These are phyloP conservation scores for Acholoe squamosa DNA, from an alignment of 2,888 invertebrate genomes.

Conservation along the genomic window DNA sequence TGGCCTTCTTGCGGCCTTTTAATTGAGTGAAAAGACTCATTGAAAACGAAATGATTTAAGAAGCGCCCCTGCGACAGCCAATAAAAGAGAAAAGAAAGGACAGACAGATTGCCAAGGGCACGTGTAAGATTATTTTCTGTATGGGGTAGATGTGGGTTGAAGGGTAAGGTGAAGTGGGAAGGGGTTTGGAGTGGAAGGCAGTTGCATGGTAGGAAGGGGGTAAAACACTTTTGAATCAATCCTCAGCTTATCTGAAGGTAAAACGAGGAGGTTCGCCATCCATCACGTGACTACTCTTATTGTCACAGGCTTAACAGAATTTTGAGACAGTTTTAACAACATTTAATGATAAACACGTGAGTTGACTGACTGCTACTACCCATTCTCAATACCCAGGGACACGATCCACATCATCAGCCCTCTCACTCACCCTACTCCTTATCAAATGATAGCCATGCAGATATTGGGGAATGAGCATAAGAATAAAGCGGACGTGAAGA, in stretches of 20 bases:
- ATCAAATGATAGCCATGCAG: not conserved
- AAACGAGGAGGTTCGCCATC: not conserved
- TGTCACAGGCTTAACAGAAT: not conserved
- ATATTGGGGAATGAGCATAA: not conserved
- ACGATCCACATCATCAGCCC: not conserved
- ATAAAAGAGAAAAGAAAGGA: not conserved
- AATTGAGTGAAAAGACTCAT: not conserved
- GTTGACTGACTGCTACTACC: not conserved
- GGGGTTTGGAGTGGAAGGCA: not conserved
- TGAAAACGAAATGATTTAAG: not conserved
- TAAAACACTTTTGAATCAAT: not conserved
- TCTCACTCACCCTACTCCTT: not conserved
- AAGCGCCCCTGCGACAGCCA: too few relatives aligned
- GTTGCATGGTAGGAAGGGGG: not conserved
- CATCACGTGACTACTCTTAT: not conserved
- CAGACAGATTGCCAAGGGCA: not conserved
- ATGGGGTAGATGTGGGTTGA: not conserved
- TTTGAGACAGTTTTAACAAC: conserved; percentile 1
- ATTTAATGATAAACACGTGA: not conserved
- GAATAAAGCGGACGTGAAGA: not conserved
- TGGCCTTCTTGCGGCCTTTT: not conserved
- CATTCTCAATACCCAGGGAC: not conserved
- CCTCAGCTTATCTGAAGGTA: not conserved
- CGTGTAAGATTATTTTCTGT: not conserved
- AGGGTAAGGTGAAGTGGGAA: too few relatives aligned